Base-by-base conservation (phyloP, 2,797 vertebrate genomes). In the Pseudotriccus pelzelni region DNA sequence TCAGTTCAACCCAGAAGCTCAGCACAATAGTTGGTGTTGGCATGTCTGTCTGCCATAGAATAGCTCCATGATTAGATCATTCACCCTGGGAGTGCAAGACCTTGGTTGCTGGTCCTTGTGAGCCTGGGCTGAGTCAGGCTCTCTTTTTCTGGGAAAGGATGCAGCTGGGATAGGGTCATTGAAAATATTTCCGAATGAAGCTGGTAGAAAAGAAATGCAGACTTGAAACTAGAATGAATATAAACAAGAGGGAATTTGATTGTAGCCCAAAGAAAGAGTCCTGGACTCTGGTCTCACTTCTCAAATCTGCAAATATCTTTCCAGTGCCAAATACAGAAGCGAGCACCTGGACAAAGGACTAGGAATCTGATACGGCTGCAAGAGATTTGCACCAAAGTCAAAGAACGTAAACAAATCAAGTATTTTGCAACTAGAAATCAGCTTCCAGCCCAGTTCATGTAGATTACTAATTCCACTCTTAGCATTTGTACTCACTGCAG, bases 151-250 rank as follows among this genome's bases (percentile, higher is more conserved):
- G 85, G 66, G 80, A 94, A 86, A 90, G 17, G 23, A 86, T 69
- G 59, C 91, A 97, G 93, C 91, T 97, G 94, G 69, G 69, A 94
- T 52, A 92, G 69, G 90, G 36, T 95, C 55, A 91, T 84, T 87
- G 47, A 84, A 84, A 90, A 84, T 93, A 41, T 63, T 86, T 95
- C 85, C 76, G 66, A 90, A 66, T 3, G 19, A 79, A 88, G 58
- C 24, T 90, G 59, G 67, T 95, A 90, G 70, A 86, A 92, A 83
- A 90, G 66, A 86, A 93, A 90, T 21, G 16, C 23, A 94, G 73
- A 73, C 74, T 68, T 39, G 32, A 84, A 49, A 88, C 60, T 4
- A 62, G 47, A 73, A 78, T n/a, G n/a, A 91, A 66, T 30, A 75
- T 27, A 94, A 95, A 84, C 85, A 96, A 87, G 80, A 78, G 4